Evolutionary conservation across 2,888 invertebrate genomes (phyloP).

Genomic region (Drosophila hamatofila): DNA sequence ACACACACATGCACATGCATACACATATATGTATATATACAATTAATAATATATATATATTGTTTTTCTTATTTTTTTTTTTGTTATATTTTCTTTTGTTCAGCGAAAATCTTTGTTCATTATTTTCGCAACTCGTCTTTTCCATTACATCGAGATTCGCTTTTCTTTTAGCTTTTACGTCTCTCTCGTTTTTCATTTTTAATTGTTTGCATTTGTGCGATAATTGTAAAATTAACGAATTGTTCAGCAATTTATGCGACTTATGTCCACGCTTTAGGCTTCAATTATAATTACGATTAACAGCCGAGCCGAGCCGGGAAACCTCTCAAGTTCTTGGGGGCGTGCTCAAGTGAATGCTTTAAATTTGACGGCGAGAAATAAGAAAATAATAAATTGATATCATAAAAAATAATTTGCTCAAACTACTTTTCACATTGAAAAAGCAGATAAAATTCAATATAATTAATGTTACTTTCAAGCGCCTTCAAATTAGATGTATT

Average conservation of each 20-base stretch:
- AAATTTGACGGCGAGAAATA: background rate
- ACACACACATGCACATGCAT: background rate
- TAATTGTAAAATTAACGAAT: conserved; percentile 46
- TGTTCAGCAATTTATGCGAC: conserved; percentile 23
- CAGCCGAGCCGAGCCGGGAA: background rate
- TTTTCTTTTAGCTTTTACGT: conserved; percentile 1
- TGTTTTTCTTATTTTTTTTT: background rate
- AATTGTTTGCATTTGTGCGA: conserved; percentile 42
- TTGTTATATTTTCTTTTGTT: conserved; percentile 11
- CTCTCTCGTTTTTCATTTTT: background rate
- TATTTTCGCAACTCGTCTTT: conserved; percentile 35
- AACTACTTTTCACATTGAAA: background rate
- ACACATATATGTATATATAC: background rate
- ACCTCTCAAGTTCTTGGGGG: conserved; percentile 3
- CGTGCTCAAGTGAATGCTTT: background rate
- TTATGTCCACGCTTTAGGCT: background rate
- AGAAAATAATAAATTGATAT: background rate
- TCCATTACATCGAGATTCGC: conserved; percentile 19
- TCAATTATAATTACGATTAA: background rate
- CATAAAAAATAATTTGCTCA: background rate
- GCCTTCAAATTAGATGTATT: rapidly evolving
- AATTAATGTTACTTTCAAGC: background rate
- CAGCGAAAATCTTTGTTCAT: conserved; percentile 38
- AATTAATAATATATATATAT: background rate
- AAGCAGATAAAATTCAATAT: no score